A percentile compares a stretch with the other conserved stretches of the same genome.
Evolutionary conservation across 2,888 invertebrate species (phyloP).

Genomic region (Caenorhabditis afra): DNA sequence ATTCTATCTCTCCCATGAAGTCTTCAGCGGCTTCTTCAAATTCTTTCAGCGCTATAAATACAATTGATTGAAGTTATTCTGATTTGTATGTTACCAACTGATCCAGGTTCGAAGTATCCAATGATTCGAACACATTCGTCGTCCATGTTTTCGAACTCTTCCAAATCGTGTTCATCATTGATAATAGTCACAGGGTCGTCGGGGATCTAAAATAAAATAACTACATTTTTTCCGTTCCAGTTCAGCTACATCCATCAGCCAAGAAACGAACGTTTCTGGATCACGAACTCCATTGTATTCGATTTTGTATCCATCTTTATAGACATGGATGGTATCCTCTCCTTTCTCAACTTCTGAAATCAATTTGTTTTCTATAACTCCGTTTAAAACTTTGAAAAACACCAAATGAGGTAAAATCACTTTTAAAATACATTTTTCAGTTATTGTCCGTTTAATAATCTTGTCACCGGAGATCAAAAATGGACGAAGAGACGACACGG

Average conservation of each 20-base stretch:
- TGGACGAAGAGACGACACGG: too few relatives aligned
- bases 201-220: constrained; percentile 76
- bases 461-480: too few relatives aligned
- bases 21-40: constrained; percentile 81
- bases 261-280: constrained; percentile 80
- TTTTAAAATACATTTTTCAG: too few relatives aligned
- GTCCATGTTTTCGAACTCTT: constrained; percentile 80
- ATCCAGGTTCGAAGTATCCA: constrained; percentile 81
- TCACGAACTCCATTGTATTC: constrained; percentile 81
- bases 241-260: constrained; percentile 80
- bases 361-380: neutral
- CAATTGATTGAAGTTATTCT: neutral
- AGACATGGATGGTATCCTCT: constrained; percentile 80
- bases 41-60: constrained; percentile 78
- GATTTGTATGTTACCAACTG: constrained; percentile 67
- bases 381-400: too few relatives aligned
- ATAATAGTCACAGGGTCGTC: constrained; percentile 81
- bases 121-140: constrained; percentile 79
- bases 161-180: constrained; percentile 80
- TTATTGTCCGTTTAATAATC: too few relatives aligned
- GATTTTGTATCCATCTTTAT: constrained; percentile 80
- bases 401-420: too few relatives aligned
- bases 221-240: neutral
- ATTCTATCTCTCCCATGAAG: constrained; percentile 81
- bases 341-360: constrained; percentile 79